A percentile compares a stretch with the other conserved stretches of the same genome.
phyloP scores from a whole-genome alignment of 2,888 invertebrate genomes.

The Melolontha melolontha region DNA sequence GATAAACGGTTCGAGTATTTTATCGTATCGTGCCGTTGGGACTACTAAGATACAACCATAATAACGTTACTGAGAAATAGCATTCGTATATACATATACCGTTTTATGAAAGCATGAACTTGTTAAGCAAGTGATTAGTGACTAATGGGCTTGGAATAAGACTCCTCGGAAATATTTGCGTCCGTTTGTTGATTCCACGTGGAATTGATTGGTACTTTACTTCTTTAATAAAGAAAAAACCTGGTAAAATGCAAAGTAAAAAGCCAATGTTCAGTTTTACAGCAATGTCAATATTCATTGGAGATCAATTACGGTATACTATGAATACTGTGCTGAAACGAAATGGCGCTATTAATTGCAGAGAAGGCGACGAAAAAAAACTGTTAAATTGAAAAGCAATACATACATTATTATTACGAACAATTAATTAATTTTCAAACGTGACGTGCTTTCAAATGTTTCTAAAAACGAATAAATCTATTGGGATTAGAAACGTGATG shows the following conservation, averaged over 20 bases:
- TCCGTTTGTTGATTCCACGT: constrained; percentile 6
- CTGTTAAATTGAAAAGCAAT: not conserved
- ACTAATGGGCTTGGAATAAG: constrained; percentile 41
- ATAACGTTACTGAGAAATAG: constrained; percentile 39
- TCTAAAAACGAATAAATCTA: not conserved
- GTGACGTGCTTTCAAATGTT: constrained; percentile 7
- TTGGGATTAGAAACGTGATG: not conserved
- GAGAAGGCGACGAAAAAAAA: constrained; percentile 6
- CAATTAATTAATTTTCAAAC: constrained; percentile 26
- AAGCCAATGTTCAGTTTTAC: constrained; percentile 25
- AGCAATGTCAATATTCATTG: constrained; percentile 22
- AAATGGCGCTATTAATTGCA: constrained; percentile 26
- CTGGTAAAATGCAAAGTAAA: constrained; percentile 20
- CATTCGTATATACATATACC: constrained; percentile 35
- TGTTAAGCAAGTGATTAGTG: constrained; percentile 49
- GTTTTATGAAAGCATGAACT: constrained; percentile 40
- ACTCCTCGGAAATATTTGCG: constrained; percentile 19
- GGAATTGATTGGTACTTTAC: constrained; percentile 19
- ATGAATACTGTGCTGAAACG: constrained; percentile 2
- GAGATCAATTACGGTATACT: constrained; percentile 33
- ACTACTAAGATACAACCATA: constrained; percentile 30
- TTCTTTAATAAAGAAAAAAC: constrained; percentile 12
- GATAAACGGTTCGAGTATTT: constrained; percentile 38
- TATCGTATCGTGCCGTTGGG: constrained; percentile 36
- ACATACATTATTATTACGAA: constrained; percentile 11